Evolutionary conservation across 2,888 invertebrate genomes (phyloP), one percentile per base, ranked within the genome.

Genomic region (Candidula unifasciata): DNA sequence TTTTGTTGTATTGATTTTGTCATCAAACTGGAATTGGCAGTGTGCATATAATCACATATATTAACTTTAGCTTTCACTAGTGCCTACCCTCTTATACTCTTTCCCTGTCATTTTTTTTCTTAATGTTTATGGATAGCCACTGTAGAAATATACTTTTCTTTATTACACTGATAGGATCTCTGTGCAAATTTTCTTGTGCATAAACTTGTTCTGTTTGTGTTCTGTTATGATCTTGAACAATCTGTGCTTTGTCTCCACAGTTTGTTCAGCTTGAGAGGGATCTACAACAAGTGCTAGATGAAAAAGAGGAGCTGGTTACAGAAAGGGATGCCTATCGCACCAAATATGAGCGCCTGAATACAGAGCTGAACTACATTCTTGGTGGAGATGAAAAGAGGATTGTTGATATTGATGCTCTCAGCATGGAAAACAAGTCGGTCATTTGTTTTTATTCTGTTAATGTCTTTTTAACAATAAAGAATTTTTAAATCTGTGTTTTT

Each of bases 321-420:
- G 97, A 97, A 92, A 95, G 97, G 86, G 97, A 97, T 93, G 96
- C 96, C 37, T 97, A 96, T 92, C 96, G 96, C 92, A 96, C 95
- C 89, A 97, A 97, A 94, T 96, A 96, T 3, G 96, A 97, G 91
- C 95, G 97, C 18, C 94, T 97, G 35, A 97, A 97, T 93, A 96
- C 96, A 88, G 96, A 97, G 92, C 95, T 97, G 30, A 96, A 96
- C 89, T 95, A 95, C 88, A 95, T 97, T 86, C 93, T 96, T 21
- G 95, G 94, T 86, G 95, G 94, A 57, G 94, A 94, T 86, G 94
- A 94, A 82, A 93, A 93, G 54, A 93, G 94, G 90, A 94, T 96
- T 57, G 95, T 97, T 21, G 97, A 97, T 91, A 95, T 97, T 89
- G 97, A 97, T 94, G 95, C 96, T 66, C 94, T 97, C 69, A 94